Evolutionary conservation across 2,888 invertebrate species (phyloP).

Genomic region (Yponomeuta sedellus): DNA sequence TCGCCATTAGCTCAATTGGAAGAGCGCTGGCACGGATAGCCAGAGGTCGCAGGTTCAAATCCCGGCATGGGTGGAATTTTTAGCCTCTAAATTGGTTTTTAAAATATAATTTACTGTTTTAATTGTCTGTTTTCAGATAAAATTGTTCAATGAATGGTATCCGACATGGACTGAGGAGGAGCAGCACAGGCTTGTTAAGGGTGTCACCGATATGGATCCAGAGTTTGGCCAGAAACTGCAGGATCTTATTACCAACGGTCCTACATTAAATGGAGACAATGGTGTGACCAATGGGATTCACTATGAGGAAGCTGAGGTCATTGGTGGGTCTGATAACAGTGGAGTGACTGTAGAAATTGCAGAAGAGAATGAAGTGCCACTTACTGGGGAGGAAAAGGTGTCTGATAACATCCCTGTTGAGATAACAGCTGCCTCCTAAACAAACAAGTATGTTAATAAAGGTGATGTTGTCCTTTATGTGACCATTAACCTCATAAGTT

Average conservation of each 20-base stretch:
- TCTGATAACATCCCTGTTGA: constrained; percentile 50
- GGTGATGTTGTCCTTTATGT: background rate
- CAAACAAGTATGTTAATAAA: constrained; percentile 14
- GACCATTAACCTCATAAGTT: background rate
- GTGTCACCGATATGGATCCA: constrained; percentile 83
- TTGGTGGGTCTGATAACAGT: constrained; percentile 26
- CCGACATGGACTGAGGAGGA: constrained; percentile 86
- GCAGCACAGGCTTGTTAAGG: constrained; percentile 80
- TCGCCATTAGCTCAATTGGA: too few species aligned
- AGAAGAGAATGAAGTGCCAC: constrained; percentile 24
- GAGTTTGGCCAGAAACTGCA: constrained; percentile 83
- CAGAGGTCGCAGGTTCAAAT: too few species aligned
- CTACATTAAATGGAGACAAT: constrained; percentile 58
- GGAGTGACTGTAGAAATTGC: constrained; percentile 25
- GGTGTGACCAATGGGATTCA: constrained; percentile 45
- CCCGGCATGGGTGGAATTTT: too few species aligned
- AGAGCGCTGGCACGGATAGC: too few species aligned
- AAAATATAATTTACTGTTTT: too few species aligned
- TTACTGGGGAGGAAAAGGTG: constrained; percentile 21
- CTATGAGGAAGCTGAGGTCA: constrained; percentile 30
- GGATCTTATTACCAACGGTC: constrained; percentile 54
- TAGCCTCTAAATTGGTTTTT: too few species aligned
- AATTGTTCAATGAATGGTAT: constrained; percentile 90
- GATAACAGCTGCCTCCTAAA: constrained; percentile 63
- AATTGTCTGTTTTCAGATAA: constrained; percentile 72